phyloP scores from a whole-genome alignment of 1,140 invertebrate genomes.

The Lasioglossum albipes region DNA sequence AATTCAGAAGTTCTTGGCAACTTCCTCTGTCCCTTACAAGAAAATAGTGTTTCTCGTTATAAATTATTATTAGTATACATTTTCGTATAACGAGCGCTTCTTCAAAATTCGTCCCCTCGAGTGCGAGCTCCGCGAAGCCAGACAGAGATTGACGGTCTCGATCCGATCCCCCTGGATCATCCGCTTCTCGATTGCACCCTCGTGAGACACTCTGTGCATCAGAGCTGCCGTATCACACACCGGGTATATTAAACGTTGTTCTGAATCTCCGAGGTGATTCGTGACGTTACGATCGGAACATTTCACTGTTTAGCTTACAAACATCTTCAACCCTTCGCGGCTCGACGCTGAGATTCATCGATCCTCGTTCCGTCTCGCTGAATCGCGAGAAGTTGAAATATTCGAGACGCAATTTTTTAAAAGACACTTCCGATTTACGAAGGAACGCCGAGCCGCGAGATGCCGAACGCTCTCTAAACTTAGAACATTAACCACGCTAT shows the following conservation, averaged over 20 bases:
- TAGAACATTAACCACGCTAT: conserved; percentile 16
- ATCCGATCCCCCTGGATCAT: neutral
- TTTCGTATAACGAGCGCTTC: neutral
- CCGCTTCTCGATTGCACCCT: neutral
- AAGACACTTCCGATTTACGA: too few relatives aligned
- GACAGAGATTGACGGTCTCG: too few relatives aligned
- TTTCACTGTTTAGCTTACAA: conserved; percentile 13
- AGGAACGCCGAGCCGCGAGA: conserved; percentile 12
- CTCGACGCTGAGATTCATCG: neutral
- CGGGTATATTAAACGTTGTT: conserved; percentile 6
- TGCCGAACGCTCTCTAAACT: conserved; percentile 30
- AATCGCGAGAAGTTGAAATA: too few relatives aligned
- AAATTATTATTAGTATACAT: conserved; percentile 7
- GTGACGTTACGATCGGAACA: conserved; percentile 9
- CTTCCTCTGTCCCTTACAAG: neutral
- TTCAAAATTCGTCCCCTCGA: neutral
- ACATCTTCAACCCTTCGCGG: conserved; percentile 18
- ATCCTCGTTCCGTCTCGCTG: too few relatives aligned
- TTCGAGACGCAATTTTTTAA: too few relatives aligned
- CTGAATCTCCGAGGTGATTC: neutral
- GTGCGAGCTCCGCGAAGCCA: too few relatives aligned
- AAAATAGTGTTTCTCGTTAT: neutral
- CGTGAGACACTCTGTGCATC: neutral
- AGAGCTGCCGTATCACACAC: neutral
- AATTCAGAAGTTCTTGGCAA: neutral